Conservation (phyloP, 1,140 invertebrate species). For the Drosophila murphyi region DNA sequence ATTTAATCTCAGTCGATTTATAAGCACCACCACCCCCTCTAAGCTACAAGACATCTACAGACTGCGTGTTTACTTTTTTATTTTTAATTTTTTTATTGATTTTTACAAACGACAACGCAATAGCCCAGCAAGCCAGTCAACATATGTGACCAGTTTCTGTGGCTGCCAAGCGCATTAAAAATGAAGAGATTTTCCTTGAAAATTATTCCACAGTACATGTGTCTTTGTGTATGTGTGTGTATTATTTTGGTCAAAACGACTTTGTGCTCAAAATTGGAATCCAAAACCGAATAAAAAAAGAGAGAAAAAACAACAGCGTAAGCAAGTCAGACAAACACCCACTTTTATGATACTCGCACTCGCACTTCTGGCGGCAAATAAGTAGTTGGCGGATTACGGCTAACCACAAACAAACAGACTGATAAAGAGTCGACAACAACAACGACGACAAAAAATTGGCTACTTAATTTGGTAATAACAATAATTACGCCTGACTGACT, state of each 20-base stretch:
- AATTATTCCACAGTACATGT: slow-evolving; percentile 56
- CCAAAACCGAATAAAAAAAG: slow-evolving; percentile 63
- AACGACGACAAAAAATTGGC: slow-evolving; percentile 71
- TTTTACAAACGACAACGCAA: slow-evolving; percentile 45
- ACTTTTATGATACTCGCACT: slow-evolving; percentile 58
- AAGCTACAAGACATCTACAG: slow-evolving; percentile 18
- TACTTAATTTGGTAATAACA: slow-evolving; percentile 83
- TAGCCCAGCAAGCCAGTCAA: slow-evolving; percentile 33
- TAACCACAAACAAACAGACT: slow-evolving; percentile 31
- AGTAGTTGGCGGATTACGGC: slow-evolving; percentile 70
- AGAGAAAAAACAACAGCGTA: slow-evolving; percentile 50
- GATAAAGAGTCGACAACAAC: slow-evolving; percentile 58
- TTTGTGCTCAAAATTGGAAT: slow-evolving; percentile 74
- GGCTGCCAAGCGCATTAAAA: slow-evolving; percentile 66
- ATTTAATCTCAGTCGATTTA: slow-evolving; percentile 76
- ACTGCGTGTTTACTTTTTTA: slow-evolving; percentile 3
- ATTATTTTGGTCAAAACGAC: slow-evolving; percentile 75
- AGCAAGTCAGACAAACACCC: slow-evolving; percentile 60
- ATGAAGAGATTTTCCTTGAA: slow-evolving; percentile 83
- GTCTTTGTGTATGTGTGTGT: slow-evolving; percentile 16
- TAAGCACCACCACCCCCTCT: slow-evolving; percentile 31
- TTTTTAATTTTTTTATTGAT: slow-evolving; percentile 37
- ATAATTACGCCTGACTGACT: slow-evolving; percentile 81
- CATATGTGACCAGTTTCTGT: slow-evolving; percentile 59
- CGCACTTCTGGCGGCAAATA: slow-evolving; percentile 23